Conservation (phyloP, 2,113 vertebrate genomes). For the Campylomormyrus numenius region DNA sequence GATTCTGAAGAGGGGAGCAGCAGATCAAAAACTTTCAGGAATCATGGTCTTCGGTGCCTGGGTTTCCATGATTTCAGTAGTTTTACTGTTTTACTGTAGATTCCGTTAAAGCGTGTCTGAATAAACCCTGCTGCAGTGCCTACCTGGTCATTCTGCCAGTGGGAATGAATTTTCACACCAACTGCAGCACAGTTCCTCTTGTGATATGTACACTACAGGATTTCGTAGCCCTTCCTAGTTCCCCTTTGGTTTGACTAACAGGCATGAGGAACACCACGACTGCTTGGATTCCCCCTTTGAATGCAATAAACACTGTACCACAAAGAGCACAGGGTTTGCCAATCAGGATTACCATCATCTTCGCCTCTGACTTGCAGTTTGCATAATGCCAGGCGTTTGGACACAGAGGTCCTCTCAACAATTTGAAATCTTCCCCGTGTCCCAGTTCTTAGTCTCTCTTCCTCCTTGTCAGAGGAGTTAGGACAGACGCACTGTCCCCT, state of each 20-base stretch:
- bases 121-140: background rate
- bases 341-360: background rate
- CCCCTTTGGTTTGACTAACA: background rate
- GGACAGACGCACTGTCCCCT: background rate
- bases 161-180: background rate
- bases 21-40: background rate
- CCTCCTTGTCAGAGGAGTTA: background rate
- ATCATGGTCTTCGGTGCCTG: background rate
- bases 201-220: background rate
- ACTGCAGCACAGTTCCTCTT: background rate
- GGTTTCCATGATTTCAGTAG: background rate
- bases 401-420: background rate
- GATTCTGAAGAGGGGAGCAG: background rate
- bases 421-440: background rate
- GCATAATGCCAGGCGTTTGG: background rate
- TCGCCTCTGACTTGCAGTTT: background rate
- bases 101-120: background rate
- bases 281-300: background rate
- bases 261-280: background rate
- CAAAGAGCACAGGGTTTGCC: background rate
- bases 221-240: background rate
- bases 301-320: background rate
- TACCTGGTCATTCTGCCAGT: background rate
- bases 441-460: background rate
- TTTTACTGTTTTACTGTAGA: background rate